Evolutionary conservation across 2,888 invertebrate genomes (phyloP).

Genomic region (Chrysotoxum bicinctum): DNA sequence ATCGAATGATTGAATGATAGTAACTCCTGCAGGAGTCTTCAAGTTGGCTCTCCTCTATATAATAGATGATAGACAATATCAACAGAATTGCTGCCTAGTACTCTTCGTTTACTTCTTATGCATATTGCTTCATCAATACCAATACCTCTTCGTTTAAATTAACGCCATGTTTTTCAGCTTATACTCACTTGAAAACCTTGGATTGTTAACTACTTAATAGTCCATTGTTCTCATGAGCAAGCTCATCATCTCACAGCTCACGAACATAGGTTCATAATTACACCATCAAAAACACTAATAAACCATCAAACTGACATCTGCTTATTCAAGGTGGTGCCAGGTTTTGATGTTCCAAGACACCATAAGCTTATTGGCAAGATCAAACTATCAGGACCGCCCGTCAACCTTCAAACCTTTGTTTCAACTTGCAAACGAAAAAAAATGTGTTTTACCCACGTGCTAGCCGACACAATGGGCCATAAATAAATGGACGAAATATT

Average conservation of each 20-base stretch:
- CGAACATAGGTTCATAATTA: slow-evolving; percentile 45
- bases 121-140: no score
- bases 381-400: slow-evolving; percentile 41
- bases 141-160: not conserved
- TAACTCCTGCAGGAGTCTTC: no score
- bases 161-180: not conserved
- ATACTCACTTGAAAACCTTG: not conserved
- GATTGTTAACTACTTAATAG: not conserved
- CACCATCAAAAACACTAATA: slow-evolving; percentile 65
- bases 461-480: slow-evolving; percentile 54
- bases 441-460: slow-evolving; percentile 52
- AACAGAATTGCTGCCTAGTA: no score
- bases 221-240: not conserved
- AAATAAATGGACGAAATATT: slow-evolving; percentile 61
- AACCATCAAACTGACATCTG: slow-evolving; percentile 45
- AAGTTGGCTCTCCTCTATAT: no score
- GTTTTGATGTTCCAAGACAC: slow-evolving; percentile 45
- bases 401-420: slow-evolving; percentile 57
- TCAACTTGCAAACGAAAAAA: not conserved
- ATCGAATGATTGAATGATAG: no score
- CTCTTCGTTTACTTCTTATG: no score
- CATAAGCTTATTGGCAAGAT: slow-evolving; percentile 11
- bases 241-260: slow-evolving; percentile 30
- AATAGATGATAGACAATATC: no score
- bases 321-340: slow-evolving; percentile 41